phyloP scores from a whole-genome alignment of 2,797 vertebrate species.

The Borostomias antarcticus region DNA sequence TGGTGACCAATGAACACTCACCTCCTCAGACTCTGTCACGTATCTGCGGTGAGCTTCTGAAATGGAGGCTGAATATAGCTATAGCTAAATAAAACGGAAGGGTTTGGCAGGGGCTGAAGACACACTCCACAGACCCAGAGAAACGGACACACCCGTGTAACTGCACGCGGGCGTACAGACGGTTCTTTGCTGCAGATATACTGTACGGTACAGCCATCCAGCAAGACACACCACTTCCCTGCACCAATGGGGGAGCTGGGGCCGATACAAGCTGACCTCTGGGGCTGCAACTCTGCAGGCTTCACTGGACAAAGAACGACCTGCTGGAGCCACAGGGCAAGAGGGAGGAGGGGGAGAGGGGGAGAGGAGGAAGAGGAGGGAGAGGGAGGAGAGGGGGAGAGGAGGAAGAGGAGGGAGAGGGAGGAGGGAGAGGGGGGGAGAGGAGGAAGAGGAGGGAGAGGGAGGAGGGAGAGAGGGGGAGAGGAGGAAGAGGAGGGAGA shows the following conservation, averaged over 20 bases:
- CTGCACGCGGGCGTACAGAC: no score
- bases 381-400: no score
- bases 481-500: not conserved
- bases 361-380: no score
- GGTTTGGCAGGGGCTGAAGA: no score
- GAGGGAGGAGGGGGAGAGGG: not conserved
- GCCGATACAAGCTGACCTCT: not conserved
- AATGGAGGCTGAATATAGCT: no score
- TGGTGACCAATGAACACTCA: no score
- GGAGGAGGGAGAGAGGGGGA: not conserved
- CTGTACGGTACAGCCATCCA: not conserved
- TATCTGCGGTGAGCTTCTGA: no score
- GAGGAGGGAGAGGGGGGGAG: not conserved
- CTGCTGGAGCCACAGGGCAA: not conserved
- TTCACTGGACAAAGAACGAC: not conserved
- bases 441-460: not conserved
- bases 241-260: not conserved
- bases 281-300: not conserved
- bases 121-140: not conserved
- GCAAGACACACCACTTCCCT: not conserved
- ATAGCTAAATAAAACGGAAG: no score
- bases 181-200: no score
- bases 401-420: no score
- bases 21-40: no score
- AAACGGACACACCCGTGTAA: not conserved